phyloP scores from a whole-genome alignment of 2,797 vertebrate genomes.

The Characodon lateralis region DNA sequence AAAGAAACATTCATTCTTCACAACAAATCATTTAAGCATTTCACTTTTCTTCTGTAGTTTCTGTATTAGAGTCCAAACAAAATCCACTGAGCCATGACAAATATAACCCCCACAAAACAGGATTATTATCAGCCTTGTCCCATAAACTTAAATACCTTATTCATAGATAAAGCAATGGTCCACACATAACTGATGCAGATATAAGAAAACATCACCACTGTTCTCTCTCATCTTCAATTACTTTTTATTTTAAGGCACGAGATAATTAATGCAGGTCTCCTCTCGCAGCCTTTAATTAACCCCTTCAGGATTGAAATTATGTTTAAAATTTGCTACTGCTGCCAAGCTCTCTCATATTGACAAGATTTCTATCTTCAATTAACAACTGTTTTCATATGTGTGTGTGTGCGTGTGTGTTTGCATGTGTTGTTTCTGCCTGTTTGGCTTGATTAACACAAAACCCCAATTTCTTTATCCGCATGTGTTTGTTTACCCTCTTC shows the following conservation, averaged over 20 bases:
- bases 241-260: conserved; percentile 70
- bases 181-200: conserved; percentile 54
- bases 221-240: conserved; percentile 49
- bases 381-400: conserved; percentile 8
- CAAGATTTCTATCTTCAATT: conserved; percentile 48
- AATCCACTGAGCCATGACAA: background rate
- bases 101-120: background rate
- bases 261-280: conserved; percentile 79
- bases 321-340: conserved; percentile 78
- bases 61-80: background rate
- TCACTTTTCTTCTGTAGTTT: background rate
- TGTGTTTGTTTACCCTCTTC: conserved; percentile 55
- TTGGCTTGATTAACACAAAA: conserved; percentile 50
- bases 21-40: background rate
- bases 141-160: too few species aligned
- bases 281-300: conserved; percentile 79
- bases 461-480: conserved; percentile 48
- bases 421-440: conserved; percentile 15
- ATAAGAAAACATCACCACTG: conserved; percentile 52
- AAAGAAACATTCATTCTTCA: background rate
- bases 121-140: background rate
- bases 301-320: conserved; percentile 79
- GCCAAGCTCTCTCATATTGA: conserved; percentile 71
- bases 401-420: conserved; percentile 4
- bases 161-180: conserved; percentile 17